Percentiles rank a stretch among this genome's conserved stretches.
These are phyloP conservation scores for Mugil cephalus DNA, from an alignment of 2,113 vertebrate genomes.

Conservation along the genomic window DNA sequence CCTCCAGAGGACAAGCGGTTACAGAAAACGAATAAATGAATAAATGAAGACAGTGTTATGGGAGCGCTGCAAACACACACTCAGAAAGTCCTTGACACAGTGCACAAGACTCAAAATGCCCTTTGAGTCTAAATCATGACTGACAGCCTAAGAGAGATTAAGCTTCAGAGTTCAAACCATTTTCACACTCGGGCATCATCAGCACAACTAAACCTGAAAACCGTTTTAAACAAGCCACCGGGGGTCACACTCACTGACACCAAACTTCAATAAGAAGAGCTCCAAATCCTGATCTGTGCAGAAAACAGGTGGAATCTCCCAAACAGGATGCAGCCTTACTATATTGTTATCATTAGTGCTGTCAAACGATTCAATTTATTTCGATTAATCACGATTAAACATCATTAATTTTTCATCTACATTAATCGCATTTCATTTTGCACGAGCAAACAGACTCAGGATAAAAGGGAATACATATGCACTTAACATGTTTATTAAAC, in stretches of 20 bases:
- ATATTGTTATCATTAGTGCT: background rate
- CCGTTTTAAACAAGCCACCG: constrained; percentile 25
- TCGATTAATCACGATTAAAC: no score
- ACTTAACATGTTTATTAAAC: no score
- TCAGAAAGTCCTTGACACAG: constrained; percentile 11
- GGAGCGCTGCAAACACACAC: background rate
- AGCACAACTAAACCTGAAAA: constrained; percentile 29
- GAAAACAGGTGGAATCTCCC: background rate
- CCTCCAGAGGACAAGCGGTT: no score
- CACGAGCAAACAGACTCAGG: no score
- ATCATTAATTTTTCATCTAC: no score
- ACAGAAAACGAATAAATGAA: no score
- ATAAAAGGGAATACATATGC: no score
- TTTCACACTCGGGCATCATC: constrained; percentile 19
- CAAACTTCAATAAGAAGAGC: constrained; percentile 20
- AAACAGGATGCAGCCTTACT: constrained; percentile 7
- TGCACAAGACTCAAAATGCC: constrained; percentile 16
- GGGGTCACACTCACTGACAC: constrained; percentile 22
- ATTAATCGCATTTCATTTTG: no score
- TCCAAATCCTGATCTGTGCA: background rate
- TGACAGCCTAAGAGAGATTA: constrained; percentile 30
- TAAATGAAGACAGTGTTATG: background rate
- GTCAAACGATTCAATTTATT: no score
- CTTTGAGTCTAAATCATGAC: constrained; percentile 31
- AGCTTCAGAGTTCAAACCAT: constrained; percentile 35